phyloP scores from a whole-genome alignment of 2,113 vertebrate genomes.

The Pygoscelis adeliae region DNA sequence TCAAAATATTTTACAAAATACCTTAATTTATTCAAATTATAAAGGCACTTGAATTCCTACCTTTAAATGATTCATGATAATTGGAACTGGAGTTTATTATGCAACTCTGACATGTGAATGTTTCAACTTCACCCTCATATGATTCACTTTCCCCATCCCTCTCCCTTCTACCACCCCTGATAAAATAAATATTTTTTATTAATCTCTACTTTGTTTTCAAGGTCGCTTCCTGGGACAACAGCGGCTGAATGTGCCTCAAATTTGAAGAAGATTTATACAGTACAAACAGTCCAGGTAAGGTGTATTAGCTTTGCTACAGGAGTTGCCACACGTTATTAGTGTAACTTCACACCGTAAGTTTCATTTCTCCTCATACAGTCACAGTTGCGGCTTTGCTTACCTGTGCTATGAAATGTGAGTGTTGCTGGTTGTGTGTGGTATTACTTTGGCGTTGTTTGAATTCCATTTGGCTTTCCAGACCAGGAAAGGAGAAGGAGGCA shows the following conservation, averaged over 20 bases:
- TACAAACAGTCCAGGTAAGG: constrained; percentile 91
- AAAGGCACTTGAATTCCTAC: background rate
- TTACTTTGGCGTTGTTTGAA: background rate
- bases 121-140: background rate
- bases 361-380: background rate
- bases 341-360: background rate
- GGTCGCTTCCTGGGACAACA: constrained; percentile 93
- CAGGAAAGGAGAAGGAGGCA: background rate
- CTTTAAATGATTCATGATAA: background rate
- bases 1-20: background rate
- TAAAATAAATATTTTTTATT: background rate
- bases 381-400: background rate
- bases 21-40: background rate
- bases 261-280: constrained; percentile 94
- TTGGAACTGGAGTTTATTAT: background rate
- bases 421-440: background rate
- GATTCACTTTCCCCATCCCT: background rate
- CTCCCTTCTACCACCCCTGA: background rate
- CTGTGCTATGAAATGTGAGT: background rate
- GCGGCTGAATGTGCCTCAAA: constrained; percentile 94
- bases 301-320: background rate
- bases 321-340: background rate
- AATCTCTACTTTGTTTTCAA: constrained; percentile 38
- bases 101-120: background rate
- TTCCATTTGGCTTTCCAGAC: background rate